Percentiles rank a stretch among this genome's conserved stretches.
Conservation (phyloP, 1,140 invertebrate species). For the Periplaneta americana region DNA sequence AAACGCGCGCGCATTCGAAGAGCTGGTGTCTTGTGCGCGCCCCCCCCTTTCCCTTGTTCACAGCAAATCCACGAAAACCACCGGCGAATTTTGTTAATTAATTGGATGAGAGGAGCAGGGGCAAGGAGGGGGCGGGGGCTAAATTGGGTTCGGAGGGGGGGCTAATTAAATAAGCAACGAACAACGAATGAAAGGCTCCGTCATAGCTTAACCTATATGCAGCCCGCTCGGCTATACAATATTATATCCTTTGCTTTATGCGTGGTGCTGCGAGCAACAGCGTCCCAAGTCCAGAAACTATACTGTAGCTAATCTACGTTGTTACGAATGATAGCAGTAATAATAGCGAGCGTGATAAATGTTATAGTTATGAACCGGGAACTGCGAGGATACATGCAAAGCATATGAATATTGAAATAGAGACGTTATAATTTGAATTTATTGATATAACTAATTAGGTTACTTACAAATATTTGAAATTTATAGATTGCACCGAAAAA, state of each 20-base stretch:
- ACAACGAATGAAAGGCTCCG: neutral
- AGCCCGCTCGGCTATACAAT: too few species aligned
- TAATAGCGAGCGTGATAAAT: too few species aligned
- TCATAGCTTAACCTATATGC: neutral
- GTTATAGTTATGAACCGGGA: too few species aligned
- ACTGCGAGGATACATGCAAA: too few species aligned
- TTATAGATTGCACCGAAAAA: too few species aligned
- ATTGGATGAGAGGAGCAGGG: neutral
- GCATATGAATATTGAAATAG: too few species aligned
- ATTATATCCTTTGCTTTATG: neutral
- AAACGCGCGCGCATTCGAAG: neutral
- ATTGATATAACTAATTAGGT: too few species aligned
- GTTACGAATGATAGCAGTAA: too few species aligned
- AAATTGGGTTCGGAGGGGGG: neutral
- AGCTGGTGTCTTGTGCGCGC: neutral
- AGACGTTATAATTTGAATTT: too few species aligned
- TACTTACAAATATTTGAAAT: too few species aligned
- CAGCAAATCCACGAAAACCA: neutral
- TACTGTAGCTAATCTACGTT: too few species aligned
- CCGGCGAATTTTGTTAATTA: neutral
- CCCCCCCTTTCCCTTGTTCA: neutral
- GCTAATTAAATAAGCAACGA: neutral
- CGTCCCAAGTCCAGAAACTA: too few species aligned
- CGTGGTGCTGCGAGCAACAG: neutral
- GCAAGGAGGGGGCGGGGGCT: neutral